Evolutionary conservation across 2,797 vertebrate species (phyloP).

Genomic region (Sorex maritimensis): DNA sequence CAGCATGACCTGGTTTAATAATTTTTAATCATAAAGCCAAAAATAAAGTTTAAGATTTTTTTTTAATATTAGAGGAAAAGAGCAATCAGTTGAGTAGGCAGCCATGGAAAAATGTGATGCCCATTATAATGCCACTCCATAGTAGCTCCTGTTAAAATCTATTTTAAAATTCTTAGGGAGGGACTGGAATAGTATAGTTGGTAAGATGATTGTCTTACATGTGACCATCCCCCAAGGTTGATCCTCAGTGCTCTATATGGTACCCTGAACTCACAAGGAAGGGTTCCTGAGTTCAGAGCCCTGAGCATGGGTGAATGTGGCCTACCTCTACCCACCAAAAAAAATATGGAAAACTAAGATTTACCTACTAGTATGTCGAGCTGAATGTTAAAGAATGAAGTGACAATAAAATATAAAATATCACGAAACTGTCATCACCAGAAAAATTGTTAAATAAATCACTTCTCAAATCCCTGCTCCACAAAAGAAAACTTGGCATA

Average conservation of each 20-base stretch:
- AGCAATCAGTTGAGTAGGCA: neutral
- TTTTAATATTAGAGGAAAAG: slow-evolving; percentile 40
- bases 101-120: neutral
- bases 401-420: slow-evolving; percentile 3
- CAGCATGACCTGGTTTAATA: neutral
- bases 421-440: neutral
- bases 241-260: too few species aligned
- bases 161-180: slow-evolving; percentile 2
- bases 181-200: too few species aligned
- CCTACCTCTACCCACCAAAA: neutral
- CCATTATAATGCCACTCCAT: neutral
- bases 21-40: neutral
- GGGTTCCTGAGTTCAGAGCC: neutral
- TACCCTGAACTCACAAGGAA: too few species aligned
- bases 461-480: neutral
- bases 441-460: slow-evolving; percentile 33
- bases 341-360: neutral
- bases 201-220: too few species aligned
- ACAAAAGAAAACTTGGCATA: neutral
- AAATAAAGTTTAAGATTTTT: neutral
- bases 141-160: neutral
- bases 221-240: too few species aligned
- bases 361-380: neutral
- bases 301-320: too few species aligned
- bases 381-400: neutral